Base-by-base conservation (phyloP, 2,888 invertebrate genomes). In the Netelia fuscicornis region DNA sequence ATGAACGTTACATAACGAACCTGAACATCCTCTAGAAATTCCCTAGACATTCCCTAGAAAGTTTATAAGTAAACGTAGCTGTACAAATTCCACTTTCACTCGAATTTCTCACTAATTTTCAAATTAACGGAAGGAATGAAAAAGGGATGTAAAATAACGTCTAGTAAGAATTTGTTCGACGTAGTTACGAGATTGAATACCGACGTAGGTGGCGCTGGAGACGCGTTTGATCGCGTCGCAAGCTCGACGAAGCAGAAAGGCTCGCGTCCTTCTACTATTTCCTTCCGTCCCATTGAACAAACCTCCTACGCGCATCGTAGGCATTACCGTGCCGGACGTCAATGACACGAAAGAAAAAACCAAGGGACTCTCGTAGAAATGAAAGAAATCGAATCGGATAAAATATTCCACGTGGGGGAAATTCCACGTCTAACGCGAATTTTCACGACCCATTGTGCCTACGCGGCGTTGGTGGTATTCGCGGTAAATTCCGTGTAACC, bases 211-310 rank as follows among this genome's bases (percentile, higher is more conserved):
- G 68, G 8, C 23, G 68, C 25, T 44, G 54, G 56, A 23, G 3
- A 37, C 76, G 54, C 30, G 54, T 42, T 25, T 44, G 52, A 6
- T 6, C 48, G 20, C 6, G 25, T 79, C 70, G 64, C 65, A 70
- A 44, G 79, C 79, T 75, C 75, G 83, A 70, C 74, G 78, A 44
- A 79, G 79, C 75, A 70, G 68, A 83, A 83, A 20, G 48, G 11
- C 52, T 62, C 70, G 70, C 48, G 83, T 78, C 79, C 79, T 74
- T 74, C 70, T 64, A 75, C 75, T 83, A 79, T 83, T 79, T 56
- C 37, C 62, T 83, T 79, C 70, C 79, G 70, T 75, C 13, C 74
- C 75, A 79, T 83, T 83, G 83, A 83, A 52, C 78, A 48, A 60
- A 44, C 62, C 54, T 58, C 42, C 60, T 62, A 42, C 65, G 62